Percentiles rank a stretch among this genome's conserved stretches.
Conservation (phyloP, 2,797 vertebrate genomes). For the Melanogrammus aeglefinus region DNA sequence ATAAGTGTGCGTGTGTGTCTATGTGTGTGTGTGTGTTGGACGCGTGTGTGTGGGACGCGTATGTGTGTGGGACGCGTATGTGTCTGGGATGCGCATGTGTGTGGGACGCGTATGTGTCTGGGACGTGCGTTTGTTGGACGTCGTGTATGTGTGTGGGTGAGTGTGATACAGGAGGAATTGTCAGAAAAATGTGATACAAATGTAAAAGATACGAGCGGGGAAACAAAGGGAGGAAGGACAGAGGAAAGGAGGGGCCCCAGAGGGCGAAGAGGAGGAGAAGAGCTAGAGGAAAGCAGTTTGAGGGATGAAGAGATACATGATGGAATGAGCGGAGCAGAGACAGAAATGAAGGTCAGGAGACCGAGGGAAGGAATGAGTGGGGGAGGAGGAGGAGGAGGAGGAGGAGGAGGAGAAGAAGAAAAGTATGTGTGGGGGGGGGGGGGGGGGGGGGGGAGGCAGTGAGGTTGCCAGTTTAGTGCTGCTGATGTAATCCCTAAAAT, state of each 20-base stretch:
- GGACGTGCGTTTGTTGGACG: too few species aligned
- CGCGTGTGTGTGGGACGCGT: neutral
- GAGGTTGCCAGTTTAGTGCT: constrained; percentile 78
- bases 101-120: too few species aligned
- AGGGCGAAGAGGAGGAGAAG: neutral
- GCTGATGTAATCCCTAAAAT: constrained; percentile 95
- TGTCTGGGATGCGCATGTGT: neutral
- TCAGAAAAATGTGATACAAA: neutral
- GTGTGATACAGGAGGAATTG: neutral
- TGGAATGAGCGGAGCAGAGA: neutral
- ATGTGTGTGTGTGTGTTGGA: neutral
- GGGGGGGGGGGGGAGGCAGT: constrained; percentile 41
- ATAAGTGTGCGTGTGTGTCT: neutral
- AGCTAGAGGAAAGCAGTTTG: neutral
- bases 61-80: too few species aligned
- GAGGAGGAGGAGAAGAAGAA: neutral
- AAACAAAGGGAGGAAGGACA: neutral
- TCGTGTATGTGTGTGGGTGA: too few species aligned
- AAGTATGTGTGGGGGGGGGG: neutral
- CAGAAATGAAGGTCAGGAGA: neutral
- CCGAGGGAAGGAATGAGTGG: constrained; percentile 14
- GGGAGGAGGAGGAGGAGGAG: neutral
- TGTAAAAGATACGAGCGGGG: neutral
- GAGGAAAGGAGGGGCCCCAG: neutral
- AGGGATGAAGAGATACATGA: neutral